Percentiles rank a stretch among this genome's conserved stretches.
Evolutionary conservation across 2,888 invertebrate species (phyloP).

Genomic region (Euplexia lucipara): DNA sequence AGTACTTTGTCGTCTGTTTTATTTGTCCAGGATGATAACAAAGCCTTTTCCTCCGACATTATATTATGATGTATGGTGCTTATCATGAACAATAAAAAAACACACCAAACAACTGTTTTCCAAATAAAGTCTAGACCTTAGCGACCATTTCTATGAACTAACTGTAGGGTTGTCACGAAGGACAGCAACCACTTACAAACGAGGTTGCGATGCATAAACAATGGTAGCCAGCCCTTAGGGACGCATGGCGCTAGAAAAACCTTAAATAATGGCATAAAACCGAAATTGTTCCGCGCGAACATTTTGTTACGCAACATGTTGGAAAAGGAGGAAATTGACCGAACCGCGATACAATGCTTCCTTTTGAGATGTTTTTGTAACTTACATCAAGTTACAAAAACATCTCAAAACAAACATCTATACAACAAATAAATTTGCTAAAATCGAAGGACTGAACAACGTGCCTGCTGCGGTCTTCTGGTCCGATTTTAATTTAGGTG

Average conservation of each 20-base stretch:
- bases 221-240: constrained; percentile 39
- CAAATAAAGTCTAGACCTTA: constrained; percentile 34
- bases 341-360: constrained; percentile 5
- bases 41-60: not conserved
- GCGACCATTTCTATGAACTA: constrained; percentile 24
- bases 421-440: too few species aligned
- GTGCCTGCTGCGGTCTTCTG: too few species aligned
- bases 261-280: constrained; percentile 43
- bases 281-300: constrained; percentile 26
- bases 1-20: too few species aligned
- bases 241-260: constrained; percentile 42
- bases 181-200: constrained; percentile 33
- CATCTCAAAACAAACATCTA: not conserved
- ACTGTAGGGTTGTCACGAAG: constrained; percentile 41
- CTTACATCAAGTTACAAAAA: too few species aligned
- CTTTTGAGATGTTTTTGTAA: not conserved
- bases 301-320: constrained; percentile 14
- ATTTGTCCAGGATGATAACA: too few species aligned
- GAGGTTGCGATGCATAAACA: constrained; percentile 45
- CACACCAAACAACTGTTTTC: not conserved
- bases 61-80: not conserved
- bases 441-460: too few species aligned
- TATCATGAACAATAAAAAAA: constrained; percentile 22
- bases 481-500: too few species aligned
- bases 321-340: constrained; percentile 22